Base-by-base conservation (phyloP, 2,888 invertebrate species). In the Synergus japonicus region DNA sequence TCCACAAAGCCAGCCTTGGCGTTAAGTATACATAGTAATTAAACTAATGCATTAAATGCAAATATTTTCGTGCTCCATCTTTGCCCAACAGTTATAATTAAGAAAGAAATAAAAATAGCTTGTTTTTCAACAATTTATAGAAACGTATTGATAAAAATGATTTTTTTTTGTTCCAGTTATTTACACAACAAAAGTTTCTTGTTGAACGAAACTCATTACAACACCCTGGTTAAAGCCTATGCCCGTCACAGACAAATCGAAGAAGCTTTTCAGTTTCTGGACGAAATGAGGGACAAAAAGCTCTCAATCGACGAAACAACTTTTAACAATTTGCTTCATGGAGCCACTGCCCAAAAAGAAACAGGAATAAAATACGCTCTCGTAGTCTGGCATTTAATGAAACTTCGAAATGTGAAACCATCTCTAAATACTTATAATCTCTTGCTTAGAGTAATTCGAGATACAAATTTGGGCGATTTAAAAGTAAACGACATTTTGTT, bases 221-320 rank as follows among this genome's bases (percentile, higher is more conserved):
- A 98, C 93, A 95, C 96, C 4, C 96, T 98, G 96, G 97, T 98
- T 49, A 98, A 97, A 93, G 97, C 97, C 1, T 98, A 97, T 93
- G 97, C 97, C 0, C 93, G 96, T 81, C 96, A 96, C 92, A 96
- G 96, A 0, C 96, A 97, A 90, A 90, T 97, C 22, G 89, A 94
- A 79, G 95, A 95, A 58, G 97, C 98, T 1, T 98, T 98, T 92
- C 90, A 94, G 89, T 91, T 98, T 79, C 96, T 96, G 2, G 98
- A 98, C 93, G 97, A 97, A 93, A 97, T 98, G 96, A 88, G 93
- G 2, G 93, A 94, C 65, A 95, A 95, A 80, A 92, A 93, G 77
- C 92, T 96, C 18, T 91, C 93, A 80, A 92, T 96, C 37, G 94
- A 94, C 86, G 93, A 94, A 0, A 95, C 95, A 73, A 97, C 97